Percentiles rank a stretch among this genome's conserved stretches.
Evolutionary conservation across 2,888 invertebrate species (phyloP).

Genomic region (Cataglyphis albicans): DNA sequence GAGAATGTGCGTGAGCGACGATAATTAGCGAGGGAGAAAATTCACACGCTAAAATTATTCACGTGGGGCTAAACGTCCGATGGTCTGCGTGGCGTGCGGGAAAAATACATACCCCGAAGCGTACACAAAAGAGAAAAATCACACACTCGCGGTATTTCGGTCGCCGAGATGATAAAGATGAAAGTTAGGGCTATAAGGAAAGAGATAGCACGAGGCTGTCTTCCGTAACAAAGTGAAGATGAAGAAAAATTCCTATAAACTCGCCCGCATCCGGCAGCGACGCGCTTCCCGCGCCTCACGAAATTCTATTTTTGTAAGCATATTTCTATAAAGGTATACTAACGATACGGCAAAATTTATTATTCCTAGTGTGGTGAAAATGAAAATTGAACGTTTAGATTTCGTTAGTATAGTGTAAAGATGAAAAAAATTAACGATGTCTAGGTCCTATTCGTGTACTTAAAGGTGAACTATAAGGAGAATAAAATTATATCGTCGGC

Average conservation of each 20-base stretch:
- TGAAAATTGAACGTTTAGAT: constrained; percentile 86
- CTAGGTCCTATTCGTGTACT: constrained; percentile 86
- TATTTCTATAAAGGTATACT: constrained; percentile 86
- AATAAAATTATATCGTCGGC: constrained; percentile 85
- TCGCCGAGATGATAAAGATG: constrained; percentile 30
- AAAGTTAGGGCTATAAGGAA: constrained; percentile 31
- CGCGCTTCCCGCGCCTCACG: constrained; percentile 85
- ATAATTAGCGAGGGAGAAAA: constrained; percentile 72
- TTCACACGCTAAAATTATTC: constrained; percentile 84
- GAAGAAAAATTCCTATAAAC: constrained; percentile 74
- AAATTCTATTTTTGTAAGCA: constrained; percentile 86
- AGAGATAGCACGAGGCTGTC: constrained; percentile 50
- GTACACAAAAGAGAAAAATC: constrained; percentile 50
- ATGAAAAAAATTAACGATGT: constrained; percentile 85
- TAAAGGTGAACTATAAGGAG: constrained; percentile 79
- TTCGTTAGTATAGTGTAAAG: constrained; percentile 86
- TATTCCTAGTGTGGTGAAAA: constrained; percentile 86
- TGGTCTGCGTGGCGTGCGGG: constrained; percentile 76
- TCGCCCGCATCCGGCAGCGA: constrained; percentile 82
- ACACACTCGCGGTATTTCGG: constrained; percentile 56
- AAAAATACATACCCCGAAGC: constrained; percentile 20
- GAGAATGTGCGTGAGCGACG: constrained; percentile 57
- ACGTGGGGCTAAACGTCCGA: constrained; percentile 83
- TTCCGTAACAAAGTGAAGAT: constrained; percentile 60
- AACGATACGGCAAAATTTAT: constrained; percentile 86